phyloP scores from a whole-genome alignment of 92 coral and sea anemone genomes.

The Scolanthus callimorphus region DNA sequence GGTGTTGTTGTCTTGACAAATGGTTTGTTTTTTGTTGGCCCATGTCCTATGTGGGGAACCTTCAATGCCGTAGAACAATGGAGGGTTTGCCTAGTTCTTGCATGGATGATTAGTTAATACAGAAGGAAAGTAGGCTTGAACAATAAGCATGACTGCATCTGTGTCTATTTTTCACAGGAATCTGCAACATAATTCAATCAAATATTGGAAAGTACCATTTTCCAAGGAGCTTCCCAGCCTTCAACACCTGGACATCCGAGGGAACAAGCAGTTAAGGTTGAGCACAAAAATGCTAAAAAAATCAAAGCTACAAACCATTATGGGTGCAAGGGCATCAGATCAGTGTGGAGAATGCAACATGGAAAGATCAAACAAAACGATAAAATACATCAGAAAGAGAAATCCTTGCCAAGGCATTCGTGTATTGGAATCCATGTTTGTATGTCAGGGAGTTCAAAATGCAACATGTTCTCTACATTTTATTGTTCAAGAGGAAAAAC shows the following conservation, averaged over 20 bases:
- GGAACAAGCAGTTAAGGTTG: neutral
- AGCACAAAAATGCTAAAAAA: neutral
- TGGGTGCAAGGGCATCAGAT: neutral
- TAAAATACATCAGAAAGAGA: neutral
- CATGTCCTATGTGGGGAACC: too few species aligned
- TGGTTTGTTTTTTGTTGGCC: too few species aligned
- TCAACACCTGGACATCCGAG: slow-evolving; percentile 3
- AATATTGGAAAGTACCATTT: slow-evolving; percentile 13
- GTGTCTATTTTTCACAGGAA: slow-evolving; percentile 10
- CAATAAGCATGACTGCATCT: too few species aligned
- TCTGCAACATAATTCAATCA: slow-evolving; percentile 16
- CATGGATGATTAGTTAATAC: too few species aligned
- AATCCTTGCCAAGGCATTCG: neutral
- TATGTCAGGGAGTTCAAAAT: neutral
- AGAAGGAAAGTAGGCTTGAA: too few species aligned
- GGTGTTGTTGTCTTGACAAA: too few species aligned
- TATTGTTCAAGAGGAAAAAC: neutral
- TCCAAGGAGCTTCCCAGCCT: slow-evolving; percentile 23
- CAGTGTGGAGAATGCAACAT: neutral
- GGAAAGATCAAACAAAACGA: neutral
- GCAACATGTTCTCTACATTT: neutral
- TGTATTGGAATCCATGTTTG: slow-evolving; percentile 2
- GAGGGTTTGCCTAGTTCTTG: too few species aligned
- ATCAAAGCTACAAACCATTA: neutral
- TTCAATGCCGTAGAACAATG: too few species aligned